These are phyloP conservation scores for Lota lota DNA, from an alignment of 2,113 vertebrate species.

Conservation along the genomic window DNA sequence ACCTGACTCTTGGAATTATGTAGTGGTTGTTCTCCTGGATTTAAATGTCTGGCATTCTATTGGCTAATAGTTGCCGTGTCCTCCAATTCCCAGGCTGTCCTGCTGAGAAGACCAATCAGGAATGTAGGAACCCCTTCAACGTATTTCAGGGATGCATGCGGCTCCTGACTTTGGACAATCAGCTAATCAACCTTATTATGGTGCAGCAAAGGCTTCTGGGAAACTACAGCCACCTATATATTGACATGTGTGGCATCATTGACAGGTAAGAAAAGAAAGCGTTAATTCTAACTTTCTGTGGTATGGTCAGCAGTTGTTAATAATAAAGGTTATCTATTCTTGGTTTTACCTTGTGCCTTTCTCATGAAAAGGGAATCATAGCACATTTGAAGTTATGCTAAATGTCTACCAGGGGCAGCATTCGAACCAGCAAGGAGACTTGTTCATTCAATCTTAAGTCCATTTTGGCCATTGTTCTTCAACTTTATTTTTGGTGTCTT, in stretches of 20 bases:
- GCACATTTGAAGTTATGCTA: too few relatives aligned
- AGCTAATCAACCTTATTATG: constrained; percentile 76
- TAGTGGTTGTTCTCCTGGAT: too few relatives aligned
- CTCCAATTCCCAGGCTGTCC: constrained; percentile 76
- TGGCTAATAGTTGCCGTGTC: neutral
- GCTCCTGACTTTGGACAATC: constrained; percentile 71
- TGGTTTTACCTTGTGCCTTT: too few relatives aligned
- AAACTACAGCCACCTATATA: constrained; percentile 83
- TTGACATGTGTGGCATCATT: constrained; percentile 81
- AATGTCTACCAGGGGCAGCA: neutral
- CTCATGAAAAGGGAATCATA: too few relatives aligned
- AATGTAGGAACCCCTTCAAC: constrained; percentile 71
- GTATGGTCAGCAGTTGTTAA: too few relatives aligned
- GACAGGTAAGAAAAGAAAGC: neutral
- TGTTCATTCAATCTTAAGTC: neutral
- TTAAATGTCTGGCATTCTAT: neutral
- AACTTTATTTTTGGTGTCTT: too few relatives aligned
- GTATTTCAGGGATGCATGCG: constrained; percentile 86
- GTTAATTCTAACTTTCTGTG: too few relatives aligned
- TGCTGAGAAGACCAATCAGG: constrained; percentile 54
- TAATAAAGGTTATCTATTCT: too few relatives aligned
- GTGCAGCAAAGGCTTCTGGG: constrained; percentile 77
- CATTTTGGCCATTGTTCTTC: neutral
- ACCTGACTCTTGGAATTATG: too few relatives aligned
- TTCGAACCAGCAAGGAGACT: neutral